Percentiles rank a stretch among this genome's conserved stretches.
These are phyloP conservation scores for Cliona cf. orientalis DNA, from an alignment of 37 sponge, comb jelly and placozoan genomes.

Conservation along the genomic window DNA sequence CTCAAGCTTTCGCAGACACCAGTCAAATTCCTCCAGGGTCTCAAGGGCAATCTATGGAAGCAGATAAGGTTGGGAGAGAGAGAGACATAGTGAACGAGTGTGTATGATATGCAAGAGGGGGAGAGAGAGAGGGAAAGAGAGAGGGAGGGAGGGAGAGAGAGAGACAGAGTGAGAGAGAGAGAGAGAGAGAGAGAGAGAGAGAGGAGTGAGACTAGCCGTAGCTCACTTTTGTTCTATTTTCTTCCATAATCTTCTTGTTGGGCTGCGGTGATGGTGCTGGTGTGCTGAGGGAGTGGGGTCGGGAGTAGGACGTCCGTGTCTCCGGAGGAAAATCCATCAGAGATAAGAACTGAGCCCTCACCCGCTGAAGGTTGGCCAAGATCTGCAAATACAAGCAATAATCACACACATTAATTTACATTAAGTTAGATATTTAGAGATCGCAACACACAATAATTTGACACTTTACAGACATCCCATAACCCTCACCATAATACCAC, in stretches of 20 bases:
- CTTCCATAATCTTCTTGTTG: not conserved
- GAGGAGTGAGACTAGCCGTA: not conserved
- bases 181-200: not conserved
- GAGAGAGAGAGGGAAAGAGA: not conserved
- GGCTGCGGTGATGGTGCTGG: conserved; percentile 16
- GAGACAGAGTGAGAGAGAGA: not conserved
- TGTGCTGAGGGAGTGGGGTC: not conserved
- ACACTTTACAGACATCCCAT: not conserved
- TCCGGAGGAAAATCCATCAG: conserved; percentile 39
- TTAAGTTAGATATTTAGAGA: not conserved
- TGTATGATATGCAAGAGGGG: not conserved
- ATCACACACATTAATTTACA: not conserved
- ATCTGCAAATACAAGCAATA: conserved; percentile 30
- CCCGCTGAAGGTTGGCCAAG: conserved; percentile 49
- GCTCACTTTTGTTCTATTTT: not conserved
- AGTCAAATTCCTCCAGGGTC: conserved; percentile 76
- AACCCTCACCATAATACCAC: not conserved
- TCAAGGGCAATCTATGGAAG: conserved; percentile 46
- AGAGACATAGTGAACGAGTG: not conserved
- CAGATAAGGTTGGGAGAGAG: not conserved
- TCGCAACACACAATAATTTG: not conserved
- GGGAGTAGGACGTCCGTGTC: not conserved
- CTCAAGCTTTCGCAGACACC: conserved; percentile 89
- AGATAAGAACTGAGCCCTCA: conserved; percentile 44
- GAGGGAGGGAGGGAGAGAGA: conserved; percentile 23